Evolutionary conservation across 2,888 invertebrate species (phyloP).

Genomic region (Nasonia oneida): DNA sequence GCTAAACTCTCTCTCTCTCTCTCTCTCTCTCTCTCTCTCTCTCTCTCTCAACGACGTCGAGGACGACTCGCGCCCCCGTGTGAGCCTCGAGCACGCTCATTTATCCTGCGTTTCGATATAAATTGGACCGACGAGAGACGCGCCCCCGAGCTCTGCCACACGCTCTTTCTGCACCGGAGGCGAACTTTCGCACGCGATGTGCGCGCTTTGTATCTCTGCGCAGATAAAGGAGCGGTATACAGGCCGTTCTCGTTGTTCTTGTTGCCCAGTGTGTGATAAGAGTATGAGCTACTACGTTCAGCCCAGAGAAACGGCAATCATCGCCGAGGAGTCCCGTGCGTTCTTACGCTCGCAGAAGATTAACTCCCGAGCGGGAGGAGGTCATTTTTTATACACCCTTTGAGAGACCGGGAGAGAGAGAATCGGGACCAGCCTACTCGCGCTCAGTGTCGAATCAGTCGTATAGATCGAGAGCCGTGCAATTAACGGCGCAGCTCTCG

Average conservation of each 20-base stretch:
- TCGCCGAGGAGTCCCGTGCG: background rate
- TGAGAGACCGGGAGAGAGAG: background rate
- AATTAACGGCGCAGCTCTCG: constrained; percentile 31
- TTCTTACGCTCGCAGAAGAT: constrained; percentile 15
- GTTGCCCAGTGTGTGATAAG: background rate
- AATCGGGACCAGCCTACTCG: constrained; percentile 13
- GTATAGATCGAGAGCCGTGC: constrained; percentile 34
- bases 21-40: background rate
- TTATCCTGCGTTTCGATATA: constrained; percentile 62
- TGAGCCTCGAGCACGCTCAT: constrained; percentile 36
- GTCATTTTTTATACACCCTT: constrained; percentile 49
- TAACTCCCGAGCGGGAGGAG: background rate
- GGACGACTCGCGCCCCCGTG: constrained; percentile 14
- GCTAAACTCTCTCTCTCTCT: constrained; percentile 45
- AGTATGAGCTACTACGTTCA: background rate
- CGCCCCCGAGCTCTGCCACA: constrained; percentile 51
- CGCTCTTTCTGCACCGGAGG: constrained; percentile 35
- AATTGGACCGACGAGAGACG: constrained; percentile 64
- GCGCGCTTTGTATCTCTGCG: background rate
- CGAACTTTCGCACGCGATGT: constrained; percentile 61
- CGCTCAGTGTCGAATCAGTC: constrained; percentile 24
- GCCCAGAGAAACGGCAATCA: constrained; percentile 19
- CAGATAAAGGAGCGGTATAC: background rate
- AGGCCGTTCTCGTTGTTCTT: background rate
- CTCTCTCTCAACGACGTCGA: background rate